Conservation (phyloP, 53 echinoderm and acorn worm genomes). For the Echinometra lucunter region DNA sequence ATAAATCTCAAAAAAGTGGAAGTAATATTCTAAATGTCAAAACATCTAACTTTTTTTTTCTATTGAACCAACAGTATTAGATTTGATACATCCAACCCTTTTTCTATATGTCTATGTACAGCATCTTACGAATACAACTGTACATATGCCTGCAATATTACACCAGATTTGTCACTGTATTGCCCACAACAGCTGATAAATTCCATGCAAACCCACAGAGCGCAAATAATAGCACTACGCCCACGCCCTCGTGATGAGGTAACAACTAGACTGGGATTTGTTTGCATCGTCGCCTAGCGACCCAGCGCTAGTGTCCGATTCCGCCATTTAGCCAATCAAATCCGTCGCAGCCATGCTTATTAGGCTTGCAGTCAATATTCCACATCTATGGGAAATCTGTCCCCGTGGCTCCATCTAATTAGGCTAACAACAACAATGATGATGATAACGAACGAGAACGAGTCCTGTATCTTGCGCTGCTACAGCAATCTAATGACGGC, state of each 20-base stretch:
- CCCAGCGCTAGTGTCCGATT: background rate
- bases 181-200: background rate
- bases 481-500: background rate
- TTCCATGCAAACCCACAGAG: background rate
- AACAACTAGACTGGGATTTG: background rate
- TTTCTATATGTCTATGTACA: background rate
- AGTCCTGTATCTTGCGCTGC: background rate
- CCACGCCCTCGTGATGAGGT: background rate
- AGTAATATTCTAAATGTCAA: too few relatives aligned
- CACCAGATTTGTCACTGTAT: background rate
- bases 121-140: background rate
- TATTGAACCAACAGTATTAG: too few relatives aligned
- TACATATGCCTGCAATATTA: background rate
- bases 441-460: background rate
- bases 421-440: background rate
- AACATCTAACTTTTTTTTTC: too few relatives aligned
- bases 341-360: background rate
- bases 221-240: background rate
- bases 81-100: background rate
- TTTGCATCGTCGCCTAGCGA: constrained; percentile 19
- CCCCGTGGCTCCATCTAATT: background rate
- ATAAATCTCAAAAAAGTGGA: too few relatives aligned
- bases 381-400: background rate
- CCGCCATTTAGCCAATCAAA: constrained; percentile 19
- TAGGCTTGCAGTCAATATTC: constrained; percentile 18